Percentiles rank a stretch among this genome's conserved stretches.
phyloP scores from a whole-genome alignment of 2,113 vertebrate genomes.

The Toxotes chatareus region DNA sequence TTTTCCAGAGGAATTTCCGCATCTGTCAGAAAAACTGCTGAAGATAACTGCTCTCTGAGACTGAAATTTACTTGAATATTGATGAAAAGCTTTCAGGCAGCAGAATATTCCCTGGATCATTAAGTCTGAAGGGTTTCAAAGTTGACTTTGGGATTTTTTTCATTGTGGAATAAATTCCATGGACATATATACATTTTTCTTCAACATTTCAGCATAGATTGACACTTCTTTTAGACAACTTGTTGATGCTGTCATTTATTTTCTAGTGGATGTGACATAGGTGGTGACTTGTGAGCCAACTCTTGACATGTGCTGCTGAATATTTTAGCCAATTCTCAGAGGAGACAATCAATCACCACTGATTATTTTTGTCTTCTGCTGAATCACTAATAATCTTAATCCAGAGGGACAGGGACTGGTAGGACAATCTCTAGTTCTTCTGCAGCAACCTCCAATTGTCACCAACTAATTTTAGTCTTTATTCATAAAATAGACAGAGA shows the following conservation, averaged over 20 bases:
- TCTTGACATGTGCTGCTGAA: slow-evolving; percentile 9
- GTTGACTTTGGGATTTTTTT: not conserved
- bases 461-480: not conserved
- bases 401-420: not conserved
- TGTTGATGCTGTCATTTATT: slow-evolving; percentile 3
- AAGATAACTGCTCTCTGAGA: not conserved
- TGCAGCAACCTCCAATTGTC: not conserved
- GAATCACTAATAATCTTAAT: not conserved
- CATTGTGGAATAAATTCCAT: not conserved
- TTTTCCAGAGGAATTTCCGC: not conserved
- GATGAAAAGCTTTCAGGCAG: not conserved
- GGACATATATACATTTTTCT: not conserved
- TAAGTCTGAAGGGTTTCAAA: not conserved
- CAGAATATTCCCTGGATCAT: not conserved
- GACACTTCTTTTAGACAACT: not conserved
- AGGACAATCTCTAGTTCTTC: not conserved
- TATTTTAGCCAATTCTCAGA: not conserved
- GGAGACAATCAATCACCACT: not conserved
- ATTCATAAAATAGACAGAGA: not conserved
- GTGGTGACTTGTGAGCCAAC: slow-evolving; percentile 15
- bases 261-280: slow-evolving; percentile 1
- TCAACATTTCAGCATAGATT: not conserved
- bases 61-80: not conserved
- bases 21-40: not conserved
- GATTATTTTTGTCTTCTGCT: not conserved